These are phyloP conservation scores for Coregonus sp. DNA, from an alignment of 2,797 vertebrate species.

Conservation along the genomic window DNA sequence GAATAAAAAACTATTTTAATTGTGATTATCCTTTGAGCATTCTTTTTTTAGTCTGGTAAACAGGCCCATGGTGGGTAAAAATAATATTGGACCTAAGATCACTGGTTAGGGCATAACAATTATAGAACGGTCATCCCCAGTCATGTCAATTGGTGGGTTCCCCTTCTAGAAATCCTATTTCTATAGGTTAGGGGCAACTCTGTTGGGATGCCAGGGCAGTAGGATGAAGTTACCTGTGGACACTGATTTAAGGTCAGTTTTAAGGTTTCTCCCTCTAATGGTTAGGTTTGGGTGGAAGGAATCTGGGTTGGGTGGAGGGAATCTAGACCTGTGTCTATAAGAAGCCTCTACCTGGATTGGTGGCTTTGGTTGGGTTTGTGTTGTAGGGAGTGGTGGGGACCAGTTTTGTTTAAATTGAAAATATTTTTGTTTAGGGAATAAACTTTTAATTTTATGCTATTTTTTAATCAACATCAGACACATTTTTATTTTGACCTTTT, in stretches of 20 bases:
- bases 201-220: too few relatives aligned
- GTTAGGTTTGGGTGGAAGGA: too few relatives aligned
- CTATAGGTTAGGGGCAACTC: neutral
- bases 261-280: neutral
- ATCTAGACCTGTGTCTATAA: neutral
- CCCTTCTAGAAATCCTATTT: too few relatives aligned
- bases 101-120: neutral
- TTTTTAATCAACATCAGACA: slow-evolving; percentile 29
- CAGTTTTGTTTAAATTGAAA: slow-evolving; percentile 16
- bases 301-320: neutral
- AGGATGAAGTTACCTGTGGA: slow-evolving; percentile 16
- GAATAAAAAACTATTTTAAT: neutral
- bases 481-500: neutral
- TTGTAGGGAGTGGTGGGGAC: slow-evolving; percentile 5
- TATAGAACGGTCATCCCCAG: too few relatives aligned
- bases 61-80: neutral
- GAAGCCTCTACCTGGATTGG: neutral
- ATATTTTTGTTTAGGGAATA: slow-evolving; percentile 36
- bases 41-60: neutral
- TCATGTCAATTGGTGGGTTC: too few relatives aligned
- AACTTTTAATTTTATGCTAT: slow-evolving; percentile 19
- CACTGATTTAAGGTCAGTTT: slow-evolving; percentile 31
- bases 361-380: neutral
- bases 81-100: neutral
- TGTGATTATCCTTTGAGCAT: neutral